Evolutionary conservation across 2,888 invertebrate genomes (phyloP).

Genomic region (Neoscelio sp.): DNA sequence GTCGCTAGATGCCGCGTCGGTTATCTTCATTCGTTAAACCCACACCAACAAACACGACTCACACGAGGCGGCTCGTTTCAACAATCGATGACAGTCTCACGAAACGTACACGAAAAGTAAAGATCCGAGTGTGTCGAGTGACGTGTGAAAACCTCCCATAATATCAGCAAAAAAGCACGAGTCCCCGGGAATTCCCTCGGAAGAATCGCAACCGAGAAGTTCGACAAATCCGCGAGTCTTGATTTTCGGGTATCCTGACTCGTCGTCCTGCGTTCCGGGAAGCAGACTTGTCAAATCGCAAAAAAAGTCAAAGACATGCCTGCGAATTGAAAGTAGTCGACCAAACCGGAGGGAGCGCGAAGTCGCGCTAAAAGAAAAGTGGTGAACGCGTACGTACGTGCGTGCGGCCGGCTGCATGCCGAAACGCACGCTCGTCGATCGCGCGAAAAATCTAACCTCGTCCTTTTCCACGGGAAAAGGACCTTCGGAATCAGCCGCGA

Average conservation of each 20-base stretch:
- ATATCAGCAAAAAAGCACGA: neutral
- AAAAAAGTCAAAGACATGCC: too few relatives aligned
- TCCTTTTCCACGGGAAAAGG: slow-evolving; percentile 21
- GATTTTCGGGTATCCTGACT: neutral
- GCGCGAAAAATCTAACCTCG: slow-evolving; percentile 44
- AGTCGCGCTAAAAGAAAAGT: too few relatives aligned
- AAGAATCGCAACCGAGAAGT: too few relatives aligned
- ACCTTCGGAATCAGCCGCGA: slow-evolving; percentile 2
- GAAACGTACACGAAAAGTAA: slow-evolving; percentile 31
- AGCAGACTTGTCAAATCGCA: too few relatives aligned
- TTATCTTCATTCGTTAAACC: neutral
- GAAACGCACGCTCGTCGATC: slow-evolving; percentile 27
- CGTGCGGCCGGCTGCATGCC: slow-evolving; percentile 42
- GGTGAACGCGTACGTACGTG: neutral
- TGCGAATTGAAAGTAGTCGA: too few relatives aligned
- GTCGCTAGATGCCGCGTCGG: slow-evolving; percentile 29
- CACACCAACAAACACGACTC: neutral
- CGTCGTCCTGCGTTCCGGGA: neutral
- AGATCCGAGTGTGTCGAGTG: slow-evolving; percentile 17
- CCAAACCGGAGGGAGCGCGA: too few relatives aligned
- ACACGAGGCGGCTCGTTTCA: slow-evolving; percentile 36
- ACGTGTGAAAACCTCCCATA: neutral
- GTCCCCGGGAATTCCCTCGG: too few relatives aligned
- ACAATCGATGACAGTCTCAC: slow-evolving; percentile 54
- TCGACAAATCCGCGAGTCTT: too few relatives aligned